These are phyloP conservation scores for Edolisoma coerulescens DNA, from an alignment of 2,113 vertebrate species.

Conservation along the genomic window DNA sequence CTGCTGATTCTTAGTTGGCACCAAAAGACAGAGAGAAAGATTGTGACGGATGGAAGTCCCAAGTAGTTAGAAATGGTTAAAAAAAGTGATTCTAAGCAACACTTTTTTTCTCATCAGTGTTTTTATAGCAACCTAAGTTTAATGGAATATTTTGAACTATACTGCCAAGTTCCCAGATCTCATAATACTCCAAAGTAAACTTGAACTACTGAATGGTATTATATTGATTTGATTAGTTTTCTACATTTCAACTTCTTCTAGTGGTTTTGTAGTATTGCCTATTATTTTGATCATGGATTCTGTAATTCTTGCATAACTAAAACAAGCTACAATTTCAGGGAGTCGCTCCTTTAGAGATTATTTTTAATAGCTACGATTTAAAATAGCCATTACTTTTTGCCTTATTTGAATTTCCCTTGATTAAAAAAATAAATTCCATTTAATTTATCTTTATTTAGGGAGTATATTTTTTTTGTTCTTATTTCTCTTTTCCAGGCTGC, in stretches of 20 bases:
- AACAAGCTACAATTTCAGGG: not conserved
- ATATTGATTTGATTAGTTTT: not conserved
- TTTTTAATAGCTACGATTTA: not conserved
- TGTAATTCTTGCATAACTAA: not conserved
- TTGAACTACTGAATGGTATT: not conserved
- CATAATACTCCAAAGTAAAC: not conserved
- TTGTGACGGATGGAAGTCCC: fast-evolving
- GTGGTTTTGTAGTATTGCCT: not conserved
- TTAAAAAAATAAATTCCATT: not conserved
- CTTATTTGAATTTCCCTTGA: not conserved
- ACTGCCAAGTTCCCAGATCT: not conserved
- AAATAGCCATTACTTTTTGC: not conserved
- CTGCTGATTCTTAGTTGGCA: not conserved
- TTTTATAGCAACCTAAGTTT: not conserved
- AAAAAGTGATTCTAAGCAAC: not conserved
- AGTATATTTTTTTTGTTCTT: not conserved
- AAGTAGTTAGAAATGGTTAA: not conserved
- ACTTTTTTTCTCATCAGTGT: not conserved
- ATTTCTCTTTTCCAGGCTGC: constrained; percentile 75
- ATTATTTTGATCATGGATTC: not conserved
- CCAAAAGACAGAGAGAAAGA: not conserved
- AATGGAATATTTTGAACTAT: not conserved
- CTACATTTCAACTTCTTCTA: not conserved
- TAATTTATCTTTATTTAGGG: not conserved
- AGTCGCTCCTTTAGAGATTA: not conserved